Conservation (phyloP, 2,888 invertebrate genomes). For the Chrysopilus asiliformis region DNA sequence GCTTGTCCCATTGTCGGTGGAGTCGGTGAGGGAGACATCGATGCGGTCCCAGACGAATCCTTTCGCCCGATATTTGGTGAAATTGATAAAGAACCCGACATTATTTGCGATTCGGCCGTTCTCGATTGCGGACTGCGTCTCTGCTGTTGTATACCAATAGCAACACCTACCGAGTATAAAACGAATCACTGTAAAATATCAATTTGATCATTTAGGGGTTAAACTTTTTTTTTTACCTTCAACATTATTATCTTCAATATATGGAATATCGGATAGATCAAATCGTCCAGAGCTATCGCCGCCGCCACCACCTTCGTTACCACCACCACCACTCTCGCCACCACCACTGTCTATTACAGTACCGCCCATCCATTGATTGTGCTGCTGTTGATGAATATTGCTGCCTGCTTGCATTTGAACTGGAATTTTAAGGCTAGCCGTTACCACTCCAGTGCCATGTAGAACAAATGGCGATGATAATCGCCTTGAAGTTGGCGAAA, state of each 20-base stretch:
- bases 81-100: too few species aligned
- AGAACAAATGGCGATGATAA: constrained; percentile 44
- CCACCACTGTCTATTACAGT: constrained; percentile 4
- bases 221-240: too few species aligned
- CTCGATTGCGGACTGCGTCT: too few species aligned
- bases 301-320: constrained; percentile 32
- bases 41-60: not conserved
- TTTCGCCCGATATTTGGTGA: constrained; percentile 2
- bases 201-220: too few species aligned
- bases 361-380: constrained; percentile 5
- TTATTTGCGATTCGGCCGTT: too few species aligned
- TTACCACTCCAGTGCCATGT: constrained; percentile 51
- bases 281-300: constrained; percentile 24
- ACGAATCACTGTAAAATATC: too few species aligned
- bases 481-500: constrained; percentile 36
- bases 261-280: constrained; percentile 53
- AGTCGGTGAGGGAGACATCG: not conserved
- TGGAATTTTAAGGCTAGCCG: constrained; percentile 72
- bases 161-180: too few species aligned
- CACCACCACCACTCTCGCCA: constrained; percentile 14
- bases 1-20: not conserved
- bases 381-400: constrained; percentile 17
- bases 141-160: not conserved
- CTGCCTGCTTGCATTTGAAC: constrained; percentile 19
- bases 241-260: constrained; percentile 44